Conservation (phyloP, 2,797 vertebrate genomes). For the Pagetopsis macropterus region DNA sequence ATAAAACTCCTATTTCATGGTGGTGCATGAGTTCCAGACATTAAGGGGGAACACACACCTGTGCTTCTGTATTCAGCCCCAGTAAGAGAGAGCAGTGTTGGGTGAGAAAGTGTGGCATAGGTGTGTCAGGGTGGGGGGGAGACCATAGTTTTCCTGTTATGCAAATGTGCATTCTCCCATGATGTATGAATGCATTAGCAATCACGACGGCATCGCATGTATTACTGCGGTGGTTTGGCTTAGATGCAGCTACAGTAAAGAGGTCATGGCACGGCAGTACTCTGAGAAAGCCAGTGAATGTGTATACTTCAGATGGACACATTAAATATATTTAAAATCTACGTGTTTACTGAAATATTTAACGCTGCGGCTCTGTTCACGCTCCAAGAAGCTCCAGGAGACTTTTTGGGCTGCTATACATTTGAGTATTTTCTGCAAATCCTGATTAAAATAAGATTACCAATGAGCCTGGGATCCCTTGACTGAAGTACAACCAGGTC, state of each 20-base stretch:
- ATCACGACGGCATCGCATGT: conserved; percentile 37
- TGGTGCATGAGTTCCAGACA: no score
- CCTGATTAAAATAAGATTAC: conserved; percentile 57
- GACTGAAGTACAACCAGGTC: conserved; percentile 47
- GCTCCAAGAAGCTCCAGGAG: conserved; percentile 63
- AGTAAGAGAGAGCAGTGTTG: conserved; percentile 21
- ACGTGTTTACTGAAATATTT: conserved; percentile 82
- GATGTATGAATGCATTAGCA: conserved; percentile 54
- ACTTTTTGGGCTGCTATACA: conserved; percentile 28
- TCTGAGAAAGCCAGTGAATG: conserved; percentile 34
- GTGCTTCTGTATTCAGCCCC: conserved; percentile 16
- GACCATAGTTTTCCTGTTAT: conserved; percentile 50
- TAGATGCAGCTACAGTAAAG: conserved; percentile 50
- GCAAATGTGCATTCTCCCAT: conserved; percentile 42
- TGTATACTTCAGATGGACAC: conserved; percentile 60
- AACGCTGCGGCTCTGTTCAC: conserved; percentile 56
- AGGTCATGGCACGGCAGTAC: conserved; percentile 27
- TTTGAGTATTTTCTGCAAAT: conserved; percentile 51
- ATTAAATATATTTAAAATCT: conserved; percentile 66
- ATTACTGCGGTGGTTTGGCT: conserved; percentile 39
- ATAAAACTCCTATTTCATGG: no score
- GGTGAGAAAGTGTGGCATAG: conserved; percentile 38
- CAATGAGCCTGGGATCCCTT: conserved; percentile 40
- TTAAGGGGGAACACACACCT: no score
- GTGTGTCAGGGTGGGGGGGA: conserved; percentile 28